Base-by-base conservation (phyloP, 2,888 invertebrate species). In the Leucophenga montana region DNA sequence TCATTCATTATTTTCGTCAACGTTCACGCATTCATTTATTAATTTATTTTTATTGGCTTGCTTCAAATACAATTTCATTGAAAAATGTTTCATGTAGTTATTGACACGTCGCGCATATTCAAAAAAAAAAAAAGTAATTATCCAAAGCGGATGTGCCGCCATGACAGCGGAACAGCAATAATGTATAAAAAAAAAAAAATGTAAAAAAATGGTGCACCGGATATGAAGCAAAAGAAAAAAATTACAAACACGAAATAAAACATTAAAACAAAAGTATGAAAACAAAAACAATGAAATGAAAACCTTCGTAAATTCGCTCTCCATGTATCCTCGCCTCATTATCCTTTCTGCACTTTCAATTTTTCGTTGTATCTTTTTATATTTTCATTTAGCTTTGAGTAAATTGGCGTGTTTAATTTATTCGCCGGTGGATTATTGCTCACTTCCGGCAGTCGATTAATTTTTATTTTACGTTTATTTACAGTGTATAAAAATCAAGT, bases 351-450 rank as follows among this genome's bases (percentile, higher is more conserved):
- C 46, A n/a, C 46, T 46, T 46, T 46, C 27, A 27, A 2, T 27
- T 27, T 14, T n/a, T 59, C 0, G 33, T 62, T 62, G 31, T 62
- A 16, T 33, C 18, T 14, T 65, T 46, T 27, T 27, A 1, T 46
- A 4, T 13, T 13, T 57, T 57, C 14, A 14, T 20, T 22, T 22
- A 9, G 57, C 31, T 57, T 27, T 57, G 54, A 54, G 18, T 54
- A 20, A 27, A 48, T 48, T 44, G 62, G n/a, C 20, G 39, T 68
- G 73, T 81, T 81, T 79, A 81, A 81, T 81, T 81, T 81, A 81
- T 81, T 81, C 82, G 83, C 79, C 81, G 81, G 78, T 81, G 81
- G 83, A 82, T 81, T 81, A 81, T 76, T 79, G 74, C 78, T 78
- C 73, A 77, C 78, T 77, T 82, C 81, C 81, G 82, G 70, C 78